Percentiles rank a stretch among this genome's conserved stretches.
Conservation (phyloP, 2,797 vertebrate genomes). For the Poecilia picta region DNA sequence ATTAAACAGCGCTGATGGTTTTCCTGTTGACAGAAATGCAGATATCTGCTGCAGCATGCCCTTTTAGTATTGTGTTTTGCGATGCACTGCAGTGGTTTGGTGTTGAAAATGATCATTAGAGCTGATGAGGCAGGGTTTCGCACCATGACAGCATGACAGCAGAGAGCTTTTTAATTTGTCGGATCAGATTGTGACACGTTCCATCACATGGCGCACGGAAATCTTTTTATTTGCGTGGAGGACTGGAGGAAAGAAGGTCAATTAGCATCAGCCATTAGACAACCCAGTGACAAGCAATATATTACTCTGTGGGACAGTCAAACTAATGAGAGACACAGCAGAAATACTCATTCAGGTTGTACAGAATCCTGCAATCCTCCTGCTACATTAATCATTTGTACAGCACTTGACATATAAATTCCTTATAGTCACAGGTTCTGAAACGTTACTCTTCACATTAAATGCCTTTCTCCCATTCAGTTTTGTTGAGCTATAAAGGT, state of each 20-base stretch:
- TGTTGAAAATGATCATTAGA: slow-evolving; percentile 82
- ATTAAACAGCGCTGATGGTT: slow-evolving; percentile 42
- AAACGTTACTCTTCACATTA: slow-evolving; percentile 26
- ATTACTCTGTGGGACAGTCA: slow-evolving; percentile 80
- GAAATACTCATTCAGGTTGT: slow-evolving; percentile 73
- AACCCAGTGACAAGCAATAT: slow-evolving; percentile 82
- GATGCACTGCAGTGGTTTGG: slow-evolving; percentile 55
- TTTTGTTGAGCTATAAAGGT: slow-evolving; percentile 49
- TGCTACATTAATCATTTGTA: slow-evolving; percentile 68
- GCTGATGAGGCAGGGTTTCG: slow-evolving; percentile 78
- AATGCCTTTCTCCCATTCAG: slow-evolving; percentile 22
- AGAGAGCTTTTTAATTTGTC: slow-evolving; percentile 87
- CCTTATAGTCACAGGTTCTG: slow-evolving; percentile 46
- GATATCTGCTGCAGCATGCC: slow-evolving; percentile 44
- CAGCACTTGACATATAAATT: slow-evolving; percentile 58
- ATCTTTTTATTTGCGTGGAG: slow-evolving; percentile 85
- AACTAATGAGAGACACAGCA: slow-evolving; percentile 81
- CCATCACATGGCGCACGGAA: slow-evolving; percentile 78
- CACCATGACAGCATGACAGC: slow-evolving; percentile 84
- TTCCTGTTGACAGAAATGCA: slow-evolving; percentile 52
- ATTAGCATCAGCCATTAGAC: slow-evolving; percentile 87
- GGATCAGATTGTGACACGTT: slow-evolving; percentile 84
- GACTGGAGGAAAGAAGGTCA: slow-evolving; percentile 82
- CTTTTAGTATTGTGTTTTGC: slow-evolving; percentile 73
- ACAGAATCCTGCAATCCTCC: slow-evolving; percentile 66